phyloP scores from a whole-genome alignment of 2,797 vertebrate genomes.

The Sebastes iracundus region DNA sequence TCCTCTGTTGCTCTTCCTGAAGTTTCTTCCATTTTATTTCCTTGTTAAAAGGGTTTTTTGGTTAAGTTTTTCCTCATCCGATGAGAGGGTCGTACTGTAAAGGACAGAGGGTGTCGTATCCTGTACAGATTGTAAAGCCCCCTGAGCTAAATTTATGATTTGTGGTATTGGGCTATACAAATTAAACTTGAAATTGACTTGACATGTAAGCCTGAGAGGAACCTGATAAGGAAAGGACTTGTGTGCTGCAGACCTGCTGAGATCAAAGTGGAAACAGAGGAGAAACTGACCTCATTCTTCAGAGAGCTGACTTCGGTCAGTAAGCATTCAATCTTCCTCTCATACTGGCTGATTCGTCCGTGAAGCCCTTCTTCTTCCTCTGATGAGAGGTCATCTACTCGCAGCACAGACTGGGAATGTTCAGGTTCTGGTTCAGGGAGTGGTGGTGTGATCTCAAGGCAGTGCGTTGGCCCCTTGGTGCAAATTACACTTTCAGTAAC shows the following conservation, averaged over 20 bases:
- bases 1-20: too few relatives aligned
- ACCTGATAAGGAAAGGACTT: background rate
- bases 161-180: too few relatives aligned
- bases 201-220: background rate
- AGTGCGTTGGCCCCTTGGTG: slow-evolving; percentile 84
- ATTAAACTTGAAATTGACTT: too few relatives aligned
- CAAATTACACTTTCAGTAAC: slow-evolving; percentile 10
- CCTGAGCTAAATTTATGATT: too few relatives aligned
- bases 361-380: slow-evolving; percentile 87
- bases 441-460: slow-evolving; percentile 82
- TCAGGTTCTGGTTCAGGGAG: slow-evolving; percentile 73
- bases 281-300: slow-evolving; percentile 86
- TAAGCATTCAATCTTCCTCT: slow-evolving; percentile 90
- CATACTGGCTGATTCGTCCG: slow-evolving; percentile 86
- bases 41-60: too few relatives aligned
- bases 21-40: too few relatives aligned
- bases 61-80: too few relatives aligned
- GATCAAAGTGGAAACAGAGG: background rate
- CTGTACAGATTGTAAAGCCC: too few relatives aligned
- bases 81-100: too few relatives aligned
- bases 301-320: slow-evolving; percentile 89
- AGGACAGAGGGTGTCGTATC: too few relatives aligned
- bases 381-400: slow-evolving; percentile 87
- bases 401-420: slow-evolving; percentile 80
- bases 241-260: background rate